phyloP scores from a whole-genome alignment of 2,888 invertebrate species.

The Dicycla oo region DNA sequence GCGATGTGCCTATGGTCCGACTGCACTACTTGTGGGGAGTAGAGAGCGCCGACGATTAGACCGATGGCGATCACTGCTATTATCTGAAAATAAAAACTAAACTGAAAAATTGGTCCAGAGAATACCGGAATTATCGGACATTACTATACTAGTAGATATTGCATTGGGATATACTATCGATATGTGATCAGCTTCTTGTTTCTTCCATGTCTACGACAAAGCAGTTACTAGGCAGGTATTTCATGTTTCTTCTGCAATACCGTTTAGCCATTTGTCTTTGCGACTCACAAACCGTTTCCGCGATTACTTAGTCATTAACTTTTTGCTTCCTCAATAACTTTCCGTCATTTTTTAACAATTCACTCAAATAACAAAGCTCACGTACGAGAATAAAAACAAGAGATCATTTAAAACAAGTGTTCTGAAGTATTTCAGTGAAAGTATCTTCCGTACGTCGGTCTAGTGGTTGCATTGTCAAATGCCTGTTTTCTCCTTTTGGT shows the following conservation, averaged over 20 bases:
- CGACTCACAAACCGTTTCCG: conserved; percentile 9
- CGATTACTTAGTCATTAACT: conserved; percentile 12
- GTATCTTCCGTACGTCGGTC: conserved; percentile 50
- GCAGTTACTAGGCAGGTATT: not conserved
- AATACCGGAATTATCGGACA: not conserved
- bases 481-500: conserved; percentile 69
- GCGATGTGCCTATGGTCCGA: conserved; percentile 91
- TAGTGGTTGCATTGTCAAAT: conserved; percentile 55
- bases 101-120: not conserved
- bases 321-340: conserved; percentile 42
- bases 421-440: conserved; percentile 62
- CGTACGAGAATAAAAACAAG: conserved; percentile 54
- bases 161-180: not conserved
- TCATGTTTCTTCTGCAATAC: not conserved
- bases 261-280: not conserved
- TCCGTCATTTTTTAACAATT: conserved; percentile 11
- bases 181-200: not conserved
- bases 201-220: not conserved
- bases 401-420: conserved; percentile 50
- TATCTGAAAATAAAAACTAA: conserved; percentile 81
- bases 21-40: conserved; percentile 89
- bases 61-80: conserved; percentile 91
- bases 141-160: not conserved
- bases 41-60: conserved; percentile 91
- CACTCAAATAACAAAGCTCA: conserved; percentile 44